These are phyloP conservation scores for Heliconius ethilla DNA, from an alignment of 2,888 invertebrate species.

Conservation along the genomic window DNA sequence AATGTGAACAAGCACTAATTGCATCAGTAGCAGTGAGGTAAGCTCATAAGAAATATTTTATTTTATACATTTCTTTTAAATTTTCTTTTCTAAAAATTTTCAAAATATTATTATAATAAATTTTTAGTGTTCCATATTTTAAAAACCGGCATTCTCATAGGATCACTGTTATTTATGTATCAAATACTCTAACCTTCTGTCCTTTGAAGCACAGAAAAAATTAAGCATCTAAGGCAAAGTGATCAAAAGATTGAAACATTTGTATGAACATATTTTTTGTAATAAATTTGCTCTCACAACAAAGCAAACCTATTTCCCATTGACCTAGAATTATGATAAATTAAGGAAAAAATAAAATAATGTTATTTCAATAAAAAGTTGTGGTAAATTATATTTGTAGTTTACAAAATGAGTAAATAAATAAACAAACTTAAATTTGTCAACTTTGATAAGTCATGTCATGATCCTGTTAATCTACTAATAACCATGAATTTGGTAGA, in stretches of 20 bases:
- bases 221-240: background rate
- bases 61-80: background rate
- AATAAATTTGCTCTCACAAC: background rate
- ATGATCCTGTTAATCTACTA: too few species aligned
- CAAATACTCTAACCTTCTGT: background rate
- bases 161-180: background rate
- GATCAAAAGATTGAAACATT: background rate
- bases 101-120: background rate
- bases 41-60: conserved; percentile 28
- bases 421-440: too few species aligned
- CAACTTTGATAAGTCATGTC: too few species aligned
- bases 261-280: background rate
- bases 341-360: too few species aligned
- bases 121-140: background rate
- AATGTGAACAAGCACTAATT: conserved; percentile 94
- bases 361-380: too few species aligned
- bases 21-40: conserved; percentile 90
- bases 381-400: too few species aligned
- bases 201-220: background rate
- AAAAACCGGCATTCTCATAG: background rate
- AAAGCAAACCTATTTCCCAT: background rate
- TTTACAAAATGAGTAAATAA: too few species aligned
- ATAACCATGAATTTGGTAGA: too few species aligned
- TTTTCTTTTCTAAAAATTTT: background rate
- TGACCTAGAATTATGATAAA: too few species aligned